phyloP scores from a whole-genome alignment of 2,797 vertebrate genomes.

The Eulemur albifrons region DNA sequence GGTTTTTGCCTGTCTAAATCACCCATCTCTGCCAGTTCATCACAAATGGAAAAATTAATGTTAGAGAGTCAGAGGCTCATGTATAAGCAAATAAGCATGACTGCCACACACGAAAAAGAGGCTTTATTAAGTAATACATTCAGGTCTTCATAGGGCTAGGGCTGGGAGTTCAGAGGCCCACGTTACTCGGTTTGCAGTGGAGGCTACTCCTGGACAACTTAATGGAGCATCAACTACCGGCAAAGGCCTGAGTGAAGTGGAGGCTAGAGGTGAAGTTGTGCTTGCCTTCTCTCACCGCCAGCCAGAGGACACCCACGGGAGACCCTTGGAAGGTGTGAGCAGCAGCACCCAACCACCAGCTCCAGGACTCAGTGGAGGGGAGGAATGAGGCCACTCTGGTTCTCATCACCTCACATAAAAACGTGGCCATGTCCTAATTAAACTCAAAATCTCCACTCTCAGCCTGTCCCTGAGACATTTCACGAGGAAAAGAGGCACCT shows the following conservation, averaged over 20 bases:
- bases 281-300: background rate
- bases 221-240: accelerated
- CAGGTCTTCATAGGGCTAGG: background rate
- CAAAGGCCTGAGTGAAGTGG: background rate
- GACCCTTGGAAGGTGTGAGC: background rate
- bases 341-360: background rate
- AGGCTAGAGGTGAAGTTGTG: background rate
- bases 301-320: background rate
- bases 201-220: background rate
- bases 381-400: background rate
- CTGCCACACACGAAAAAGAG: background rate
- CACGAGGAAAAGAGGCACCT: background rate
- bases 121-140: background rate
- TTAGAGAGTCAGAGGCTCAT: background rate
- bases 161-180: background rate
- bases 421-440: background rate
- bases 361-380: background rate
- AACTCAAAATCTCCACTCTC: background rate
- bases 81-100: background rate
- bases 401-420: background rate
- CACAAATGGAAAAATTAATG: background rate
- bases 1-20: background rate
- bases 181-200: background rate
- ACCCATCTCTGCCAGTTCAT: background rate
- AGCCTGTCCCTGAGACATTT: background rate